A percentile compares a stretch with the other conserved stretches of the same genome.
phyloP scores from a whole-genome alignment of 2,797 vertebrate genomes.

The Ambastaia sidthimunki region DNA sequence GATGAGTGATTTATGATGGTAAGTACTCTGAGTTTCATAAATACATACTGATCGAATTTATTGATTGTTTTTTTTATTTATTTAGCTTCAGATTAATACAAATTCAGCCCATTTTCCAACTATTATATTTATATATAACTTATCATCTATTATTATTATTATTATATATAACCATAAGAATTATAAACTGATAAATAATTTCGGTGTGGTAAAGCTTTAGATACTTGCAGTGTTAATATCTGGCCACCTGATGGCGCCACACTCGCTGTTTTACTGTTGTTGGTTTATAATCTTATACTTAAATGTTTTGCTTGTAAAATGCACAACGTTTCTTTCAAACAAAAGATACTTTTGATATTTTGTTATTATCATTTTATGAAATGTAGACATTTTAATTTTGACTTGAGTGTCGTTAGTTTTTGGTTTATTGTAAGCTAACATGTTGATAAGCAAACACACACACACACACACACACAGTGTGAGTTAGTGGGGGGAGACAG shows the following conservation, averaged over 20 bases:
- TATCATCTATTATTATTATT: no score
- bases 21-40: no score
- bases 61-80: neutral
- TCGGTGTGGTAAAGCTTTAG: neutral
- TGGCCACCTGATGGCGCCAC: neutral
- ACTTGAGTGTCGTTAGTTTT: neutral
- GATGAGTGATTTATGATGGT: neutral
- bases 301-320: no score
- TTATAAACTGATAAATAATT: neutral
- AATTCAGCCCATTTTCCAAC: neutral
- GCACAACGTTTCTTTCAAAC: no score
- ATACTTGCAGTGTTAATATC: neutral
- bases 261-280: neutral
- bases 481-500: slow-evolving; percentile 64
- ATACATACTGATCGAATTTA: neutral
- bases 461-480: neutral
- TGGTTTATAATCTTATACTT: no score
- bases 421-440: neutral
- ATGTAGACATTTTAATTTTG: neutral
- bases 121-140: neutral
- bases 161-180: no score
- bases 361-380: neutral
- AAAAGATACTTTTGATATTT: neutral
- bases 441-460: neutral
- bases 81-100: neutral